Base-by-base conservation (phyloP, 2,888 invertebrate genomes). In the Belgica antarctica region DNA sequence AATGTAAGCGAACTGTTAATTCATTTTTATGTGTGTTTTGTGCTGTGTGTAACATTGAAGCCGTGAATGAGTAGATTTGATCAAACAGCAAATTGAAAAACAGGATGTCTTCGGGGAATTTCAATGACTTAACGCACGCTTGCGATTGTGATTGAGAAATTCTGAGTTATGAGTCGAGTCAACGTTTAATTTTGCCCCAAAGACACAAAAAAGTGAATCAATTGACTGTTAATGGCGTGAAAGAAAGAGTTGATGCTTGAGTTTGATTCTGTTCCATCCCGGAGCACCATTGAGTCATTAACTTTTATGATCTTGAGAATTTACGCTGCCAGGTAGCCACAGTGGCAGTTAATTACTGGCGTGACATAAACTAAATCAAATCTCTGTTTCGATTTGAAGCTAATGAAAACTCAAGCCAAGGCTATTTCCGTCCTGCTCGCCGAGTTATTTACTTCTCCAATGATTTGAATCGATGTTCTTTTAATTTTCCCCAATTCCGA, bases 191-290 rank as follows among this genome's bases (percentile, higher is more conserved):
- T 41, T 41, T 41, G 10, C 10, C 10, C 15, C 15, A 10, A 41
- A 15, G 10, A 41, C 2, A 41, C 10, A 2, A 2, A 2, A 5
- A 57, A 22, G 22, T 22, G 10, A 10, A 57, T 57, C 22, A 57
- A 57, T 57, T 57, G 22, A 57, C 57, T 57, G 57, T 57, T 57
- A 57, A 57, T 57, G n/a, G 57, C 57, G 25, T 19, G 25, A 34
- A 34, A 34, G 10, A 34, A 34, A 34, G 36, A 57, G 22, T 19
- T 57, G 57, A 57, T 57, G 17, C 22, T 12, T 41, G 10, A 31
- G n/a, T 31, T 31, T 31, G 4, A 31, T 31, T 31, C 31, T n/a
- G 12, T n/a, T 10, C 41, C 41, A n/a, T 41, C 41, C 19, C 57
- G 2, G 22, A 10, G 57, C 25, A 12, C 4, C 2, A 34, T 34